Conservation (phyloP, 92 coral and sea anemone species). For the Bergia puertoricense region DNA sequence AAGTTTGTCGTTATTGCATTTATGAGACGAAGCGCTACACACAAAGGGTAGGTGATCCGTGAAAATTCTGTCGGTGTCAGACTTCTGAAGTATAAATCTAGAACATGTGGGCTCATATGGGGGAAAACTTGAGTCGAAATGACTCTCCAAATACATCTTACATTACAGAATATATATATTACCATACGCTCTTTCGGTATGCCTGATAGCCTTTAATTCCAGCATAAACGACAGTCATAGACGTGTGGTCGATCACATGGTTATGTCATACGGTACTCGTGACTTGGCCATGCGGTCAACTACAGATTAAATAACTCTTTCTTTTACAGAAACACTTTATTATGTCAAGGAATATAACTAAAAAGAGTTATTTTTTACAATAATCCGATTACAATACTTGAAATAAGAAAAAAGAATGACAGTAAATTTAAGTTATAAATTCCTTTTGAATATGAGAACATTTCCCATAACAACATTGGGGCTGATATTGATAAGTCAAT, state of each 20-base stretch:
- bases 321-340: neutral
- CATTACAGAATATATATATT: neutral
- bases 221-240: neutral
- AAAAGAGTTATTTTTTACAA: neutral
- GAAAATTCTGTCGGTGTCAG: conserved; percentile 6
- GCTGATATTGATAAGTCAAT: too few species aligned
- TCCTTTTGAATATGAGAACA: too few species aligned
- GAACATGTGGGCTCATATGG: neutral
- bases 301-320: neutral
- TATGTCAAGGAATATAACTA: neutral
- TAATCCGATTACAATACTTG: too few species aligned
- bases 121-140: neutral
- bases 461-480: too few species aligned
- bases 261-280: neutral
- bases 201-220: neutral
- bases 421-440: too few species aligned
- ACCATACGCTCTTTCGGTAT: neutral
- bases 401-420: too few species aligned
- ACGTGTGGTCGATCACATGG: neutral
- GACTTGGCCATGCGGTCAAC: conserved; percentile 5
- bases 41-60: conserved; percentile 78
- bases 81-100: neutral
- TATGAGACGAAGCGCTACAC: conserved; percentile 83
- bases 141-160: neutral
- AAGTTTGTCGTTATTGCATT: conserved; percentile 78